Conservation (phyloP, 1,140 invertebrate species). For the Cotesia vestalis region DNA sequence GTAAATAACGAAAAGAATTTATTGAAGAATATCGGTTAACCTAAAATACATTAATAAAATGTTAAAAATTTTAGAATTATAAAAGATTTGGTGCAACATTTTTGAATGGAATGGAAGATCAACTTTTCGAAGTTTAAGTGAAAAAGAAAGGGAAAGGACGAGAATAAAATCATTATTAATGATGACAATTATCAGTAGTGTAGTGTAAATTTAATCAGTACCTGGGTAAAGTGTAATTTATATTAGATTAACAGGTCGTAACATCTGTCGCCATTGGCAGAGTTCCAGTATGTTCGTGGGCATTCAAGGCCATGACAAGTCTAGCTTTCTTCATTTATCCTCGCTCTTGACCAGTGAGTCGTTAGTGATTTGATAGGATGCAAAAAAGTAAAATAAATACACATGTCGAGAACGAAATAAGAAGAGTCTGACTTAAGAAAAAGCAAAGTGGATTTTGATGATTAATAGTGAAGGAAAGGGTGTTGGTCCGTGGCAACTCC, state of each 20-base stretch:
- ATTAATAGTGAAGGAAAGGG: constrained; percentile 9
- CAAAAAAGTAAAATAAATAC: not conserved
- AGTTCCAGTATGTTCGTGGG: constrained; percentile 53
- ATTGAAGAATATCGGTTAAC: no score
- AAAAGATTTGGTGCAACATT: no score
- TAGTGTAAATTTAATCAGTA: no score
- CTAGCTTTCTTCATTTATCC: constrained; percentile 10
- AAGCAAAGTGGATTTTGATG: not conserved
- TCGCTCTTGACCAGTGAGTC: constrained; percentile 32
- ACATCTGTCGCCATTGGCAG: constrained; percentile 49
- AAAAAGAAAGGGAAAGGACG: no score
- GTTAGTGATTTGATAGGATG: constrained; percentile 39
- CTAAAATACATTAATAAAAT: no score
- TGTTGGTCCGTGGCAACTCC: constrained; percentile 18
- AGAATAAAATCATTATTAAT: constrained; percentile 44
- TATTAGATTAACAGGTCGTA: constrained; percentile 14
- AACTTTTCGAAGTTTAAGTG: no score
- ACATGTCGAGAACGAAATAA: not conserved
- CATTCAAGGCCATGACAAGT: constrained; percentile 50
- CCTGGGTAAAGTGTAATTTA: not conserved
- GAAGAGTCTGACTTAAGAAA: not conserved
- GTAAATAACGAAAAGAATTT: no score
- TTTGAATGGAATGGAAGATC: no score
- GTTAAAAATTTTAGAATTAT: no score
- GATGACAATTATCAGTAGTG: not conserved